Percentiles rank a stretch among this genome's conserved stretches.
Evolutionary conservation across 2,797 vertebrate genomes (phyloP).

Genomic region (Mastacembelus armatus): DNA sequence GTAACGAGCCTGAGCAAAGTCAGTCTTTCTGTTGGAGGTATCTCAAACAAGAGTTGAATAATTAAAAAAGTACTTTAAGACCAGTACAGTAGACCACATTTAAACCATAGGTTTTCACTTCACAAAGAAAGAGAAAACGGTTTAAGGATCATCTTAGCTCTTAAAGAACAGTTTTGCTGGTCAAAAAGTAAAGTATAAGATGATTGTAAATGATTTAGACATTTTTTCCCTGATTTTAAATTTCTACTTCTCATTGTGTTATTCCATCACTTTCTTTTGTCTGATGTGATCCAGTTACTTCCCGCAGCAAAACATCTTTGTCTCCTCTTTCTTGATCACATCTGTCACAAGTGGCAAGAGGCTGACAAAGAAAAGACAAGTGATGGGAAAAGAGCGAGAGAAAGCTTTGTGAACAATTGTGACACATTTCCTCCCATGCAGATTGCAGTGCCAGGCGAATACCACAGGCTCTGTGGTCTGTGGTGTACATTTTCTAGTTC

Average conservation of each 20-base stretch:
- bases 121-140: no score
- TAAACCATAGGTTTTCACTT: no score
- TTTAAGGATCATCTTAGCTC: no score
- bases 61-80: no score
- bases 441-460: neutral
- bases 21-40: no score
- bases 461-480: neutral
- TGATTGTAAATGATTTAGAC: neutral
- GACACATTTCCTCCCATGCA: conserved; percentile 21
- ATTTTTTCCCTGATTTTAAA: conserved; percentile 5
- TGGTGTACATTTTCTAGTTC: neutral
- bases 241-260: neutral
- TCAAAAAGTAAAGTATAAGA: neutral
- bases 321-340: conserved; percentile 35
- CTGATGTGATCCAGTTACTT: conserved; percentile 29
- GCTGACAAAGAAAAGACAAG: conserved; percentile 4
- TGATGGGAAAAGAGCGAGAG: neutral
- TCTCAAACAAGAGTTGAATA: no score
- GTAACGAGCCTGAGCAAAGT: no score
- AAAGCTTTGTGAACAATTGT: conserved; percentile 19
- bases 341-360: conserved; percentile 23
- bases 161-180: no score
- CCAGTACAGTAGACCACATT: no score
- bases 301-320: conserved; percentile 5
- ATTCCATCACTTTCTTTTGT: conserved; percentile 12